phyloP scores from a whole-genome alignment of 2,797 vertebrate genomes.

The Cossypha polioptera region DNA sequence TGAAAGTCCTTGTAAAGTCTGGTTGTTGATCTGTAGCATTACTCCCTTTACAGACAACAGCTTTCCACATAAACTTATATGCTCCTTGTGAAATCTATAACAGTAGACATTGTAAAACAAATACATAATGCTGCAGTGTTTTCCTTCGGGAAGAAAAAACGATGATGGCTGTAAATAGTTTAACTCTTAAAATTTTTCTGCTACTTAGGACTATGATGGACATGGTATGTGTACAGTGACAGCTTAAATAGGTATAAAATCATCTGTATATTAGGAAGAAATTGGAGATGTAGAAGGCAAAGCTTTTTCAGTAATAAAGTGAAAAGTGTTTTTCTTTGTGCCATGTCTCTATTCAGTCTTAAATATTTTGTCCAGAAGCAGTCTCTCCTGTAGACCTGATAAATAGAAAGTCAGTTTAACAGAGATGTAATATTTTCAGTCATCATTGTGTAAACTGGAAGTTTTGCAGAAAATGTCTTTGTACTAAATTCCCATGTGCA shows the following conservation, averaged over 20 bases:
- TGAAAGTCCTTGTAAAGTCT: slow-evolving; percentile 1
- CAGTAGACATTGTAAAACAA: slow-evolving; percentile 1
- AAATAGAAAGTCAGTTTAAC: neutral
- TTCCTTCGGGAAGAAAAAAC: neutral
- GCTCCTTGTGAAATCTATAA: slow-evolving; percentile 1
- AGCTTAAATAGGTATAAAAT: neutral
- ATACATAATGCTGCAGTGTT: neutral
- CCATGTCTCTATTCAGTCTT: neutral
- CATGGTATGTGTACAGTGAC: neutral
- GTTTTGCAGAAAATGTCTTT: neutral
- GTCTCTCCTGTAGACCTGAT: neutral
- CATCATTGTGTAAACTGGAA: neutral
- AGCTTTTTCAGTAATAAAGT: neutral
- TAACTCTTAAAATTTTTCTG: neutral
- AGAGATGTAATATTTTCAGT: neutral
- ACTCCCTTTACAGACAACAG: neutral
- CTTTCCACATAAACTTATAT: neutral
- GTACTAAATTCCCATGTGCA: neutral
- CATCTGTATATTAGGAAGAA: neutral
- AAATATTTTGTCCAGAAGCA: neutral
- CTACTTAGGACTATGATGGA: neutral
- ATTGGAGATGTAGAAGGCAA: neutral
- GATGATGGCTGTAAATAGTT: neutral
- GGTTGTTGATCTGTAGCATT: neutral
- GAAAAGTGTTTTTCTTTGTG: neutral